phyloP scores from a whole-genome alignment of 64 coral and sea anemone species.

The Montipora sp. region DNA sequence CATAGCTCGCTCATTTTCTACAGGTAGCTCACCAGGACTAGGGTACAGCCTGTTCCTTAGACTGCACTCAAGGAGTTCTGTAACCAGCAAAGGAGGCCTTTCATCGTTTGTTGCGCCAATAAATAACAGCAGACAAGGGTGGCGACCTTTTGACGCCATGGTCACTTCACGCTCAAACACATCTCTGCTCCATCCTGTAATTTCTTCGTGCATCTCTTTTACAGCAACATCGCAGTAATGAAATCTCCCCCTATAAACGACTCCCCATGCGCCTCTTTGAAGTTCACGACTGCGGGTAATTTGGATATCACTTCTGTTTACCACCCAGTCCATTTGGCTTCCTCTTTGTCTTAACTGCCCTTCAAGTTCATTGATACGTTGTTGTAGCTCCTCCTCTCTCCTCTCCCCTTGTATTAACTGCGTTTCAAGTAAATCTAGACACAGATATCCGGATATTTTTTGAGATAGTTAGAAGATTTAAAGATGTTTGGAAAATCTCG shows the following conservation, averaged over 20 bases:
- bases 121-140: slow-evolving; percentile 74
- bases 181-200: background rate
- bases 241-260: slow-evolving; percentile 39
- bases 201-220: slow-evolving; percentile 25
- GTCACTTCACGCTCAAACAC: slow-evolving; percentile 59
- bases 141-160: slow-evolving; percentile 69
- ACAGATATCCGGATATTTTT: no score
- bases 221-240: slow-evolving; percentile 58
- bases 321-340: slow-evolving; percentile 9
- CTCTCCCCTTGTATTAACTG: no score
- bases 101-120: slow-evolving; percentile 74
- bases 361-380: no score
- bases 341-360: no score
- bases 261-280: slow-evolving; percentile 50
- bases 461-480: no score
- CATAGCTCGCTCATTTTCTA: background rate
- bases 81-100: slow-evolving; percentile 32
- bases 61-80: slow-evolving; percentile 63
- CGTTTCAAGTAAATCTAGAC: no score
- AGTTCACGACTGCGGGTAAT: background rate
- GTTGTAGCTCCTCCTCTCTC: no score
- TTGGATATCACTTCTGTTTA: slow-evolving; percentile 34
- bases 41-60: slow-evolving; percentile 1
- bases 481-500: no score
- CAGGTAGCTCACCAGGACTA: background rate